Evolutionary conservation across 2,113 vertebrate genomes (phyloP).

Genomic region (Epinephelus fuscoguttatus): DNA sequence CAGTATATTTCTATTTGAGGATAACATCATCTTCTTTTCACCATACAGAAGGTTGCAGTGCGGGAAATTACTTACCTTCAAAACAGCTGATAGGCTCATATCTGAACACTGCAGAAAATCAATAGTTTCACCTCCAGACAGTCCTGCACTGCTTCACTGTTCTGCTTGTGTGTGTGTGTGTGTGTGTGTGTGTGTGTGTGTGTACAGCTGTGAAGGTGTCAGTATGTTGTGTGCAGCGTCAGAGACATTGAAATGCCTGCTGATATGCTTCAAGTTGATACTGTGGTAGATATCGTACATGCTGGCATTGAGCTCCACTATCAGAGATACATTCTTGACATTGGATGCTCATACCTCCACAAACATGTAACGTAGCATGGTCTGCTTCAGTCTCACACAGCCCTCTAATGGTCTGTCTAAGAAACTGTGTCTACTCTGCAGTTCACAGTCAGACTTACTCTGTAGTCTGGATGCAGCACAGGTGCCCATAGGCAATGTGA

Average conservation of each 20-base stretch:
- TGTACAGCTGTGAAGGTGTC: neutral
- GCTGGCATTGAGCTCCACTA: conserved; percentile 11
- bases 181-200: neutral
- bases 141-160: conserved; percentile 7
- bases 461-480: neutral
- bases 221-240: neutral
- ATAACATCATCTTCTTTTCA: neutral
- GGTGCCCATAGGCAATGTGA: neutral
- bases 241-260: conserved; percentile 47
- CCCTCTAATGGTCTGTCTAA: conserved; percentile 19
- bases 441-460: neutral
- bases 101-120: conserved; percentile 44
- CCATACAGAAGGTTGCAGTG: conserved; percentile 3
- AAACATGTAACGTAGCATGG: conserved; percentile 2
- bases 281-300: neutral
- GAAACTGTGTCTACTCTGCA: conserved; percentile 12
- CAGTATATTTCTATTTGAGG: neutral
- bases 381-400: conserved; percentile 7
- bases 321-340: conserved; percentile 43
- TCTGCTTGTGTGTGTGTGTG: conserved; percentile 10
- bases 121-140: conserved; percentile 32
- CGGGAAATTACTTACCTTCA: conserved; percentile 35
- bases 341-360: conserved; percentile 16
- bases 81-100: conserved; percentile 30
- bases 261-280: conserved; percentile 31